A percentile compares a stretch with the other conserved stretches of the same genome.
phyloP scores from a whole-genome alignment of 2,797 vertebrate species.

The Eidolon dupreanum region DNA sequence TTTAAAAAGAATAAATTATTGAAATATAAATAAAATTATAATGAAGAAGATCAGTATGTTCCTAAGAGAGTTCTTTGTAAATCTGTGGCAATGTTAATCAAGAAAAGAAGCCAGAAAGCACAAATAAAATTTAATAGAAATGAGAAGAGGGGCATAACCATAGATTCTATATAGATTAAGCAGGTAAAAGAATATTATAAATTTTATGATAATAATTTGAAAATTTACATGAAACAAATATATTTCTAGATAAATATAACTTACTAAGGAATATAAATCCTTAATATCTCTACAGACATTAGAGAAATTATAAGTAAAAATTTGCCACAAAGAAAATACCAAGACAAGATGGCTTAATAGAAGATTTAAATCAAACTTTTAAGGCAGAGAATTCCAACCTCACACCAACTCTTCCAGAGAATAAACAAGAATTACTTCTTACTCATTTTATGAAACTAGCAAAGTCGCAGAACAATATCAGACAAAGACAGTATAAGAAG shows the following conservation, averaged over 20 bases:
- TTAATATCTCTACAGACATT: neutral
- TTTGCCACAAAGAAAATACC: conserved; percentile 26
- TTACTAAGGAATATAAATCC: neutral
- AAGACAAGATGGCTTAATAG: conserved; percentile 28
- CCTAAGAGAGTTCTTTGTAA: conserved; percentile 12
- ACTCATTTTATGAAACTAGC: neutral
- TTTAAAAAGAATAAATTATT: neutral
- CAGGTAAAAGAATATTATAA: neutral
- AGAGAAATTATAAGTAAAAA: conserved; percentile 49
- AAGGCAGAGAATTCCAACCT: conserved; percentile 32
- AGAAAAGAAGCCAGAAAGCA: neutral
- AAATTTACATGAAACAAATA: conserved; percentile 11
- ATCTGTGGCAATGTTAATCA: neutral
- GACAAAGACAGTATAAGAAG: neutral
- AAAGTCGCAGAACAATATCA: neutral
- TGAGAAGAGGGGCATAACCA: neutral
- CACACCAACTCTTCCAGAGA: conserved; percentile 33
- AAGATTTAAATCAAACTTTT: conserved; percentile 55
- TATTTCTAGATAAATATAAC: conserved; percentile 22
- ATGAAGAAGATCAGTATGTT: neutral
- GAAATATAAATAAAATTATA: conserved; percentile 39
- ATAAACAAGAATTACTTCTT: conserved; percentile 10
- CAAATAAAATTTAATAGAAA: neutral
- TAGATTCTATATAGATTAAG: neutral
- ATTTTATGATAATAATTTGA: conserved; percentile 27